Base-by-base conservation (phyloP, 2,797 vertebrate genomes). In the Mormyrus proboscirostris region DNA sequence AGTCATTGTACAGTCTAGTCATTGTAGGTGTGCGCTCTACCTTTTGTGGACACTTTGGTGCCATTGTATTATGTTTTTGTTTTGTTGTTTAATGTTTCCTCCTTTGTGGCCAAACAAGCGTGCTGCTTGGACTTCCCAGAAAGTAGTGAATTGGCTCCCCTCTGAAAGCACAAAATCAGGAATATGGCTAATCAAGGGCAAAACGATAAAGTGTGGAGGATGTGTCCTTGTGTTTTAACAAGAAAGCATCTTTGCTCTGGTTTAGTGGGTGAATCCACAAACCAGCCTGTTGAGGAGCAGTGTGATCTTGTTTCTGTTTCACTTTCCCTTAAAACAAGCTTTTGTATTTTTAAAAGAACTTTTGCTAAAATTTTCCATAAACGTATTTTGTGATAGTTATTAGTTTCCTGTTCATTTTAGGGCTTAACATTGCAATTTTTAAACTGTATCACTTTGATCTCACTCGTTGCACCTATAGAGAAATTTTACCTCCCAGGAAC, bases 21-120 rank as follows among this genome's bases (percentile, higher is more conserved):
- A 55, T 25, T 73, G 25, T 91, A 88, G 90, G 2, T 86, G 19
- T 83, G 55, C 2, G 69, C 69, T 41, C 33, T 76, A 76, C 69
- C 14, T 89, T 62, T 19, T 62, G 73, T 86, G 6, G n/a, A 29
- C 25, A 55, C 25, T 50, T 41, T 44, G 41, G 29, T 57, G 29
- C 29, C 29, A 44, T n/a, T 87, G 38, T 41, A 44, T 44, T 6
- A 12, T 47, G 16, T 3, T 38, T 62, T 59, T 57, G 29, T 29
- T 62, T 59, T 59, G 1, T 38, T 29, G 29, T 33, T 33, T 59
- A 33, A 9, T n/a, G 3, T 16, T 59, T 57, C 16, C 33, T 38
- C 9, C 33, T 59, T n/a, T 87, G 12, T 44, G 8, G 22, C 83
- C 19, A 3, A 86, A 55, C 10, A 16, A 55, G 12, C 41, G 3